These are phyloP conservation scores for Oryzias sinensis DNA, from an alignment of 2,797 vertebrate species.

Conservation along the genomic window DNA sequence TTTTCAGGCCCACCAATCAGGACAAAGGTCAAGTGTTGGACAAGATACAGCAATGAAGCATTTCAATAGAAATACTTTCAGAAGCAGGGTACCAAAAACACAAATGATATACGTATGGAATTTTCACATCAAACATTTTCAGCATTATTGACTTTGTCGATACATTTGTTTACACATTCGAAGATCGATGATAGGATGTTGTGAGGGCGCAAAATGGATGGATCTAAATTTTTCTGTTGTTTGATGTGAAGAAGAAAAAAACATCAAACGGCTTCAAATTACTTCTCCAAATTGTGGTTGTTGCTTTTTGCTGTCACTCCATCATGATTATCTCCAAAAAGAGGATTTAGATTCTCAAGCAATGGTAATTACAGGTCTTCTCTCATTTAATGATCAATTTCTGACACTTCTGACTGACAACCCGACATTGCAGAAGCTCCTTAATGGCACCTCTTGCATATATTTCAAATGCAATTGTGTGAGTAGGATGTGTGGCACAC, in stretches of 20 bases:
- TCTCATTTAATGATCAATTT: constrained; percentile 10
- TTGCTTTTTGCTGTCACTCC: constrained; percentile 10
- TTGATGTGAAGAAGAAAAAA: constrained; percentile 30
- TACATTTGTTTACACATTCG: constrained; percentile 18
- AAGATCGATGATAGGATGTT: not conserved
- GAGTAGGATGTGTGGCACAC: constrained; percentile 15
- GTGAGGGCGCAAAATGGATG: too few species aligned
- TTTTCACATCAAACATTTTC: constrained; percentile 10
- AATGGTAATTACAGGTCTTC: constrained; percentile 5
- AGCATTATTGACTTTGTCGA: not conserved
- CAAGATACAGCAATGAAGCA: constrained; percentile 17
- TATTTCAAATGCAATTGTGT: too few species aligned
- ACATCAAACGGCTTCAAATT: constrained; percentile 10
- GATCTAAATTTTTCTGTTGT: not conserved
- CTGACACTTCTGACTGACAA: constrained; percentile 15
- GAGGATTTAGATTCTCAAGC: constrained; percentile 30
- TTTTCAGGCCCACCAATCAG: constrained; percentile 53
- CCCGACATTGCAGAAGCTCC: constrained; percentile 20
- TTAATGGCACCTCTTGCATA: constrained; percentile 3
- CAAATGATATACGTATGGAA: constrained; percentile 16
- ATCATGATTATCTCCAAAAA: constrained; percentile 11
- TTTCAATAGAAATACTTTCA: constrained; percentile 13
- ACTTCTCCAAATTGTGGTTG: constrained; percentile 14
- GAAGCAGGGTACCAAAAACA: constrained; percentile 25
- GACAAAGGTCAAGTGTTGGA: constrained; percentile 23